These are phyloP conservation scores for Coptodon bakossiorum DNA, from an alignment of 2,113 vertebrate genomes.

Conservation along the genomic window DNA sequence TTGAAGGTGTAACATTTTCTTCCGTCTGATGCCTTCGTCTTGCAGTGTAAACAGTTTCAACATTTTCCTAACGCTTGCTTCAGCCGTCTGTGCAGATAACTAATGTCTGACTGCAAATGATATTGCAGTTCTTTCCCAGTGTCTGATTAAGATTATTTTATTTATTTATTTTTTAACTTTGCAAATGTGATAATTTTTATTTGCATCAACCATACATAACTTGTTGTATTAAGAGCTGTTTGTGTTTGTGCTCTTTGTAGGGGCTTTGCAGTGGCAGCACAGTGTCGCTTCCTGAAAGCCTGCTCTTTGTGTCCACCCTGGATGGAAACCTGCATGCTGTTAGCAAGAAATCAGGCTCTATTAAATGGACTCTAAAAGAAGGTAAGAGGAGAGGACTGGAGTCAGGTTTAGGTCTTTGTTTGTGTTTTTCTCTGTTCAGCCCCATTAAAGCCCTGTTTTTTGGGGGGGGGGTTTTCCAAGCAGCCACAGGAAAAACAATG, in stretches of 20 bases:
- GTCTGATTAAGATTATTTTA: not conserved
- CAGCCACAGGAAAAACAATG: not conserved
- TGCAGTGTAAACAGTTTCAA: not conserved
- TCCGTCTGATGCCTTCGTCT: not conserved
- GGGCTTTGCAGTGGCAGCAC: constrained; percentile 74
- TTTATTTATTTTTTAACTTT: not conserved
- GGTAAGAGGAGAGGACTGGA: constrained; percentile 67
- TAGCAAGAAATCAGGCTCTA: constrained; percentile 90
- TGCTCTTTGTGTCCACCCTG: constrained; percentile 94
- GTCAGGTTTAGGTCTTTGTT: not conserved
- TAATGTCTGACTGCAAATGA: not conserved
- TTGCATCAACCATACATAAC: not conserved
- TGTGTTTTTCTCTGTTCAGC: not conserved
- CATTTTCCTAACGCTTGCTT: not conserved
- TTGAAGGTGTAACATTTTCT: not conserved
- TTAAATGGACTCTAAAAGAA: constrained; percentile 99
- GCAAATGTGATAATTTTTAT: not conserved
- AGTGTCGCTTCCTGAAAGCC: constrained; percentile 87
- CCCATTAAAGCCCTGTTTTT: not conserved
- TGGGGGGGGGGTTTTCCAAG: too few species aligned
- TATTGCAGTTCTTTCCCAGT: not conserved
- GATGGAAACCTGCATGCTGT: constrained; percentile 96
- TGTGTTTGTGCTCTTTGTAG: constrained; percentile 53
- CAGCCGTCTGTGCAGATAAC: not conserved
- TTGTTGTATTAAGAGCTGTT: not conserved